These are phyloP conservation scores for Habropoda laboriosa DNA, from an alignment of 1,140 invertebrate species.

Conservation along the genomic window DNA sequence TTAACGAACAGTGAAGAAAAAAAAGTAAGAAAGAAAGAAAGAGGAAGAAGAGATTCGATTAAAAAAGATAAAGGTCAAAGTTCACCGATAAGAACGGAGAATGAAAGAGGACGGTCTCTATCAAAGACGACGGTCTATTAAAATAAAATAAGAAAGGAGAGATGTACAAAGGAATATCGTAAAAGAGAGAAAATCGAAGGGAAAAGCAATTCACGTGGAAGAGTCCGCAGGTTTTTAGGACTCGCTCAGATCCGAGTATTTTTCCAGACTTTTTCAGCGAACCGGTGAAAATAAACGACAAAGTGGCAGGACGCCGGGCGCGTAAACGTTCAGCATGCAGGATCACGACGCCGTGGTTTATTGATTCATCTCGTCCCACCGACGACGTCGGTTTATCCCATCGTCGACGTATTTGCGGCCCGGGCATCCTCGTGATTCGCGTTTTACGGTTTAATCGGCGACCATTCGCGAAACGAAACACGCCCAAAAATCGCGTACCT, in stretches of 20 bases:
- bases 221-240: background rate
- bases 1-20: too few relatives aligned
- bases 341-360: constrained; percentile 57
- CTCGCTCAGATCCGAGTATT: background rate
- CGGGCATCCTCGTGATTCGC: constrained; percentile 60
- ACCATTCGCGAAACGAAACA: constrained; percentile 20
- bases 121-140: background rate
- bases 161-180: background rate
- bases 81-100: background rate
- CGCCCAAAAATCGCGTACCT: background rate
- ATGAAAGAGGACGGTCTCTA: background rate
- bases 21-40: too few relatives aligned
- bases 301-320: constrained; percentile 20
- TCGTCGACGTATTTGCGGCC: constrained; percentile 60
- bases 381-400: constrained; percentile 61
- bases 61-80: too few relatives aligned
- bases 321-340: constrained; percentile 39
- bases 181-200: background rate
- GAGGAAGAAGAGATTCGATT: background rate
- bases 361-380: constrained; percentile 60
- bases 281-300: constrained; percentile 34
- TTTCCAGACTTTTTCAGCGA: constrained; percentile 22
- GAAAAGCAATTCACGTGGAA: background rate
- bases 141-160: too few relatives aligned
- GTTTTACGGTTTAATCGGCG: constrained; percentile 63